Evolutionary conservation across 2,113 vertebrate genomes (phyloP).

Genomic region (Dascyllus trimaculatus): DNA sequence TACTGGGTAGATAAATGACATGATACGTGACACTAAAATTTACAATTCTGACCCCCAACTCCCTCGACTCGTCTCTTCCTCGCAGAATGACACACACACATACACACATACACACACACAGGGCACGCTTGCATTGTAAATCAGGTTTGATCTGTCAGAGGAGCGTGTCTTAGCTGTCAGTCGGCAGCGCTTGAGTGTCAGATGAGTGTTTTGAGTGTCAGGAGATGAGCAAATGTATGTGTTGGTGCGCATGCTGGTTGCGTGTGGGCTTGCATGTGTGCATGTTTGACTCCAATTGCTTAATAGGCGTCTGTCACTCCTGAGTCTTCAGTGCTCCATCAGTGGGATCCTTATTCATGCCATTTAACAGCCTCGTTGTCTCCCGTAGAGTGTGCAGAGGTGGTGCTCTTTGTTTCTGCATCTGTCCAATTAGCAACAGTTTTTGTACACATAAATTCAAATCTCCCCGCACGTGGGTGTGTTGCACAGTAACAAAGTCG

Average conservation of each 20-base stretch:
- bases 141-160: slow-evolving; percentile 80
- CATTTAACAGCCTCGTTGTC: slow-evolving; percentile 61
- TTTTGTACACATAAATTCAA: slow-evolving; percentile 37
- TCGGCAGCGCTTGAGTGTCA: slow-evolving; percentile 73
- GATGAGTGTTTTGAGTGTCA: slow-evolving; percentile 75
- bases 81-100: slow-evolving; percentile 42
- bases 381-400: slow-evolving; percentile 32
- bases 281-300: slow-evolving; percentile 63
- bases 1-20: slow-evolving; percentile 63
- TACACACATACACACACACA: slow-evolving; percentile 18
- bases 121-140: slow-evolving; percentile 69
- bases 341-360: slow-evolving; percentile 49
- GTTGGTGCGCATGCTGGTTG: slow-evolving; percentile 32
- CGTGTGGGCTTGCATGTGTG: slow-evolving; percentile 19
- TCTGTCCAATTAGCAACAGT: slow-evolving; percentile 58
- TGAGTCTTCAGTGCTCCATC: slow-evolving; percentile 53
- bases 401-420: slow-evolving; percentile 39
- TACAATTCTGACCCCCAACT: slow-evolving; percentile 75
- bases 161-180: slow-evolving; percentile 76
- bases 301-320: slow-evolving; percentile 63
- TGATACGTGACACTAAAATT: slow-evolving; percentile 73
- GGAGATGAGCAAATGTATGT: slow-evolving; percentile 57
- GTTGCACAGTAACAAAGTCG: slow-evolving; percentile 11
- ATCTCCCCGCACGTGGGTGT: slow-evolving; percentile 13
- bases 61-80: slow-evolving; percentile 49